Evolutionary conservation across 2,888 invertebrate genomes (phyloP).

Genomic region (Empis stercorea): DNA sequence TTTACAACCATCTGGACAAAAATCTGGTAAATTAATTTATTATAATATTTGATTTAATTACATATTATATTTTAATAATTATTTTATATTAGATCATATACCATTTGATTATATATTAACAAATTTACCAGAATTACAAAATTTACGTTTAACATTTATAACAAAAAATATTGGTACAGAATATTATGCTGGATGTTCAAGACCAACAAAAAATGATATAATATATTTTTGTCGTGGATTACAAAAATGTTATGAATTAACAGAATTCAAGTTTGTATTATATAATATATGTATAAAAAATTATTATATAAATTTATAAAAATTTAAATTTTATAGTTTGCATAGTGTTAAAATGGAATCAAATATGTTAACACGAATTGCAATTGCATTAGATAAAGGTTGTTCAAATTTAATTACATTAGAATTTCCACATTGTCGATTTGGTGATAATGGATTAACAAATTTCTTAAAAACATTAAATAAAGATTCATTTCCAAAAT

Average conservation of each 20-base stretch:
- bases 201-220: slow-evolving; percentile 28
- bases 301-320: neutral
- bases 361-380: slow-evolving; percentile 26
- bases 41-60: neutral
- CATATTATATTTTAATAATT: neutral
- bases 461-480: slow-evolving; percentile 26
- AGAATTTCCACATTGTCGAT: slow-evolving; percentile 26
- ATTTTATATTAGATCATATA: slow-evolving; percentile 29
- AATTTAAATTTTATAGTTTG: slow-evolving; percentile 18
- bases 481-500: slow-evolving; percentile 26
- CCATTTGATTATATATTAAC: slow-evolving; percentile 34
- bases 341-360: slow-evolving; percentile 31
- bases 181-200: slow-evolving; percentile 33
- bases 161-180: slow-evolving; percentile 31
- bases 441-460: slow-evolving; percentile 30
- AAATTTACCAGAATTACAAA: slow-evolving; percentile 31
- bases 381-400: slow-evolving; percentile 30
- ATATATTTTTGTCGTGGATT: slow-evolving; percentile 26
- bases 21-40: slow-evolving; percentile 9
- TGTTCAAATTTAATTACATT: slow-evolving; percentile 26
- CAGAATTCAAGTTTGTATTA: slow-evolving; percentile 25
- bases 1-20: slow-evolving; percentile 27
- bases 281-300: neutral
- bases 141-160: slow-evolving; percentile 30
- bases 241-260: slow-evolving; percentile 29